These are phyloP conservation scores for Notospermus geniculatus DNA, from an alignment of 1,140 invertebrate genomes.

Conservation along the genomic window DNA sequence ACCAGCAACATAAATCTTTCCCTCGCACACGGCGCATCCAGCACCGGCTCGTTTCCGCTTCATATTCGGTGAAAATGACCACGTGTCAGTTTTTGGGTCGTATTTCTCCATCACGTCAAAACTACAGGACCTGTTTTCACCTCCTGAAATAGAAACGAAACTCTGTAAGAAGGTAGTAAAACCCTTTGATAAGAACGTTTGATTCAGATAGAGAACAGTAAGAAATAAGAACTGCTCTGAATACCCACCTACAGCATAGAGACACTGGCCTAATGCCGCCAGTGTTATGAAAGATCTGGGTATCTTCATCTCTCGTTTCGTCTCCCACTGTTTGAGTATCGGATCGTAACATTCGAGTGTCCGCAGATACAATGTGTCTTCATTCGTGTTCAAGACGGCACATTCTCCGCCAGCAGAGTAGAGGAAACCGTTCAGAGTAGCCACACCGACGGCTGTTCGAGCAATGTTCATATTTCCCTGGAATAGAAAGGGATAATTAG, in stretches of 20 bases:
- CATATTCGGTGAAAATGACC: slow-evolving; percentile 60
- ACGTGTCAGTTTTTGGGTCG: slow-evolving; percentile 73
- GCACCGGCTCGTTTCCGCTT: slow-evolving; percentile 46
- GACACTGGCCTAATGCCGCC: slow-evolving; percentile 76
- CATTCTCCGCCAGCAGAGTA: slow-evolving; percentile 62
- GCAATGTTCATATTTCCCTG: slow-evolving; percentile 41
- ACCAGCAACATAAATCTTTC: slow-evolving; percentile 52
- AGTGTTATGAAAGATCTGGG: slow-evolving; percentile 89
- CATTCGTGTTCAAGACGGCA: slow-evolving; percentile 45
- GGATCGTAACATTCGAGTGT: slow-evolving; percentile 76
- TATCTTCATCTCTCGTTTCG: slow-evolving; percentile 69
- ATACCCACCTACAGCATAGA: slow-evolving; percentile 80
- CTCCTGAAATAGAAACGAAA: slow-evolving; percentile 31
- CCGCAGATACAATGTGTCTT: slow-evolving; percentile 80
- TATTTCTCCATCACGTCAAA: slow-evolving; percentile 75
- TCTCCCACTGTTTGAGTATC: slow-evolving; percentile 63
- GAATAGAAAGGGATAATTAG: too few relatives aligned
- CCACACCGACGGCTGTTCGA: slow-evolving; percentile 48
- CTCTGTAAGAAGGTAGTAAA: too few relatives aligned
- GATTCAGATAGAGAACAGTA: too few relatives aligned
- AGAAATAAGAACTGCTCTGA: too few relatives aligned
- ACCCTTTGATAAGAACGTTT: too few relatives aligned
- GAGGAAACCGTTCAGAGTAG: slow-evolving; percentile 43
- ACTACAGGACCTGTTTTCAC: slow-evolving; percentile 46
- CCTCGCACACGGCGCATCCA: slow-evolving; percentile 49